Percentiles rank a stretch among this genome's conserved stretches.
Conservation (phyloP, 2,113 vertebrate species). For the Synchiropus splendidus region DNA sequence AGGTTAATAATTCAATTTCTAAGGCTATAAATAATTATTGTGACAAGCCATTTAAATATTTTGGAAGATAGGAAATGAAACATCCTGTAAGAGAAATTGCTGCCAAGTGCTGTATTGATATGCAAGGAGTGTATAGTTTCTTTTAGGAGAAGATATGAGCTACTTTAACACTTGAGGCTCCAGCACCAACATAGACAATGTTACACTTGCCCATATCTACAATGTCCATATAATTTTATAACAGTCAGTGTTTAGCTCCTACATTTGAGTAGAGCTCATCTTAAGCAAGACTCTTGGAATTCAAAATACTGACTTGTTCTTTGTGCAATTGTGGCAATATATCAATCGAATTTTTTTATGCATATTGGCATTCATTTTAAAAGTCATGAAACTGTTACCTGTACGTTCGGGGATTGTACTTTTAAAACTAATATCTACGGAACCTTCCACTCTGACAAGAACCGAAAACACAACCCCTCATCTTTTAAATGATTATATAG, state of each 20-base stretch:
- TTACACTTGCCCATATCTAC: background rate
- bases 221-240: background rate
- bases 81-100: no score
- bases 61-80: no score
- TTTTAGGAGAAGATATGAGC: background rate
- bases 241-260: background rate
- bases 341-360: background rate
- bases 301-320: background rate
- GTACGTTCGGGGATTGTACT: background rate
- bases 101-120: background rate
- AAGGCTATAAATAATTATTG: no score
- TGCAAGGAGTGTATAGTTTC: background rate
- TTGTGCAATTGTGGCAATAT: background rate
- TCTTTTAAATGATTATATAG: background rate
- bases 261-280: background rate
- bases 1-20: no score
- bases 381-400: background rate
- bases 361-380: background rate
- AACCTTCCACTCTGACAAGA: background rate
- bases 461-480: background rate
- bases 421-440: background rate
- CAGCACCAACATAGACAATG: background rate
- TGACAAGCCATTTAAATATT: no score
- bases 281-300: background rate
- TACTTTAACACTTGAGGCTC: background rate